phyloP scores from a whole-genome alignment of 2,797 vertebrate genomes.

The Heliangelus exortis region DNA sequence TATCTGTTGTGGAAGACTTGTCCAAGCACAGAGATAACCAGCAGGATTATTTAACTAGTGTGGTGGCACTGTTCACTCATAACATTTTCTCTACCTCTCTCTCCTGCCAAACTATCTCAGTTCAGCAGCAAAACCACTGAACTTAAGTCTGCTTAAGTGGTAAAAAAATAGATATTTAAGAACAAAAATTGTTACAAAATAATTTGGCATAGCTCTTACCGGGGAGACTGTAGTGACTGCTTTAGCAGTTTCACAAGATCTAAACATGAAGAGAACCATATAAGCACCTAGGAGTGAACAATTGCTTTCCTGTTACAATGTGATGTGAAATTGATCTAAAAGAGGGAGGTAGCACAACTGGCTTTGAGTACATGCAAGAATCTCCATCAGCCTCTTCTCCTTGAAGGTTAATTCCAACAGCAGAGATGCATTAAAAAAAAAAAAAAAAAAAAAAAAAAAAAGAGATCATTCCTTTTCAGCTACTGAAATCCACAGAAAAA shows the following conservation, averaged over 20 bases:
- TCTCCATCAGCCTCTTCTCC: neutral
- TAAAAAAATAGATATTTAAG: slow-evolving; percentile 32
- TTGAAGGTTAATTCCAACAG: neutral
- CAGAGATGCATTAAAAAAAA: neutral
- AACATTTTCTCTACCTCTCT: neutral
- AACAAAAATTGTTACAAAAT: slow-evolving; percentile 36
- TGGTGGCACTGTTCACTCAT: neutral
- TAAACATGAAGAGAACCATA: slow-evolving; percentile 13
- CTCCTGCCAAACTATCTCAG: neutral
- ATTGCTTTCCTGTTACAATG: neutral
- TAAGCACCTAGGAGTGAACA: neutral
- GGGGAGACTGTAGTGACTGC: neutral
- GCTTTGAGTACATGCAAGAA: neutral
- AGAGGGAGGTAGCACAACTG: neutral
- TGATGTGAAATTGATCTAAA: slow-evolving; percentile 9
- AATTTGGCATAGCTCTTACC: slow-evolving; percentile 16
- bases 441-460: neutral
- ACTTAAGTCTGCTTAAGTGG: neutral
- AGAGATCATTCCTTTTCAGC: neutral
- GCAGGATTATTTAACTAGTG: neutral
- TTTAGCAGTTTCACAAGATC: neutral
- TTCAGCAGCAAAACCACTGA: neutral
- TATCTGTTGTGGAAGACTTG: neutral
- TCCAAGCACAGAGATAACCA: neutral
- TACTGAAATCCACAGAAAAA: neutral